A percentile compares a stretch with the other conserved stretches of the same genome.
Conservation (phyloP, 2,797 vertebrate genomes). For the Phrynocephalus forsythii region DNA sequence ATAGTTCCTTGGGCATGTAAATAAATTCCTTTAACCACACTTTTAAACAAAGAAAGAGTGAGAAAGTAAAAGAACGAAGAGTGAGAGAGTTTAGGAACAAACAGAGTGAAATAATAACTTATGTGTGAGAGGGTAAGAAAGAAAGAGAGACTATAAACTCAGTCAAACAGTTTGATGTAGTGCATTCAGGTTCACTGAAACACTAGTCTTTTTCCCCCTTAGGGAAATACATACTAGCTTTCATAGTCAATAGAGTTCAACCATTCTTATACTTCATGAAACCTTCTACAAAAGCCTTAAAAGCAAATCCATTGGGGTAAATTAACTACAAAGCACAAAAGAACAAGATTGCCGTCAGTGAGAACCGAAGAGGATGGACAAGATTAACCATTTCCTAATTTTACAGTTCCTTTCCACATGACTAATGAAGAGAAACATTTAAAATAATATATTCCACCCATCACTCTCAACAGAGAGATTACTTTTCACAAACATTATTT, state of each 20-base stretch:
- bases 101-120: too few species aligned
- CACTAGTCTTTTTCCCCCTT: not conserved
- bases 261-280: constrained; percentile 5
- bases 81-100: too few species aligned
- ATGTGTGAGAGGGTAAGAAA: too few species aligned
- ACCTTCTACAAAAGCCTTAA: not conserved
- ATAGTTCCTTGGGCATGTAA: not conserved
- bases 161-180: not conserved
- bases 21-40: not conserved
- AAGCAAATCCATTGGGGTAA: not conserved
- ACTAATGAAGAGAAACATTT: not conserved
- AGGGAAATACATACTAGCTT: not conserved
- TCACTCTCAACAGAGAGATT: not conserved
- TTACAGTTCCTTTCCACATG: not conserved
- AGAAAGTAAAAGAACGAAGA: too few species aligned
- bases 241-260: not conserved
- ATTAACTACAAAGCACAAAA: not conserved
- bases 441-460: not conserved
- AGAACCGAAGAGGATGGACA: not conserved
- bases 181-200: not conserved
- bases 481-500: not conserved
- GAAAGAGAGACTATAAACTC: not conserved
- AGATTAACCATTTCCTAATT: not conserved
- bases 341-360: constrained; percentile 9
- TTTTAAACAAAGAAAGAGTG: too few species aligned